Evolutionary conservation across 2,888 invertebrate genomes (phyloP), one percentile per base, ranked within the genome.

Genomic region (Hirtodrosophila alboralis): DNA sequence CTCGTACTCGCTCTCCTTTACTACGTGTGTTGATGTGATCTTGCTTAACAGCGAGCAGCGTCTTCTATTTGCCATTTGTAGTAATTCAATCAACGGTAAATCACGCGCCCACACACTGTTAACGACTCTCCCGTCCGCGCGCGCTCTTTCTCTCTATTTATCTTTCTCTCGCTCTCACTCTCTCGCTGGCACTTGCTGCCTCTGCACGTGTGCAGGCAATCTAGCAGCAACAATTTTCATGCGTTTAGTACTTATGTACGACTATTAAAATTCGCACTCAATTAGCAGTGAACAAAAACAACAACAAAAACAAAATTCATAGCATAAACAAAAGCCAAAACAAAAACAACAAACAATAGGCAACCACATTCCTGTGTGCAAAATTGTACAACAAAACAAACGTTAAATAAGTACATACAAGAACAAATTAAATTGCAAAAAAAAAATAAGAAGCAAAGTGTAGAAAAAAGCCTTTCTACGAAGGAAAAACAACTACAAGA

Each of bases 41-140:
- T 60, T 60, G 57, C 49, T 47, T 44, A n/a, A n/a, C 38, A 10
- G 30, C 27, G 30, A 41, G 33, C 34, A 33, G 47, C 60, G 43
- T 57, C 69, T 52, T 63, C 54, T 26, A 33, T 45, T 53, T 41
- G 49, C 57, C 73, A 71, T 60, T 60, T 64, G 72, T 57, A 64
- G 49, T 75, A 62, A 75, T 75, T 74, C 65, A 75, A 75, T 75
- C 73, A 75, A 75, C 74, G 75, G 72, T 72, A 75, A 74, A 74
- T 74, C 70, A 75, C 71, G 60, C 70, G 66, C 63, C 52, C 58
- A 65, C 41, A 48, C 31, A 18, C 27, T 30, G 3, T 21, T 28
- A 49, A 38, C 38, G 36, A 16, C 44, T 61, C 73, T 59, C 67
- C 12, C 61, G n/a, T 52, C 13, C 57, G 12, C 66, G n/a, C 43